These are phyloP conservation scores for Acrocyrtus sp. DNA, from an alignment of 2,888 invertebrate species.

Conservation along the genomic window DNA sequence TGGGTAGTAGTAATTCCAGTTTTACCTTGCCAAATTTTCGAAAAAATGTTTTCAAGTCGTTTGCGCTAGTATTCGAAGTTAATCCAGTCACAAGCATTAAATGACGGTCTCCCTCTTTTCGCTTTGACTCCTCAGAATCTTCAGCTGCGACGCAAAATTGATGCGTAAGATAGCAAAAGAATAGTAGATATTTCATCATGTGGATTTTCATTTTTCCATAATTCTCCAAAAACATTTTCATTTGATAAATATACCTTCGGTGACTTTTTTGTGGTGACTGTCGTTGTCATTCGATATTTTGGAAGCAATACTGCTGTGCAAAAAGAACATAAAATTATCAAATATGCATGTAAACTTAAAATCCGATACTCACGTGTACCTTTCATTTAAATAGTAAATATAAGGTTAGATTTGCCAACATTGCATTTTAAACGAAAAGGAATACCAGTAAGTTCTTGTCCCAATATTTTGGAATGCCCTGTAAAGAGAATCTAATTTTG, in stretches of 20 bases:
- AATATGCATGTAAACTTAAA: no score
- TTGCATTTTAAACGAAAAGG: no score
- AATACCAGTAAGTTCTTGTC: no score
- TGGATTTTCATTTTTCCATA: conserved; percentile 4
- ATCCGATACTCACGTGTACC: no score
- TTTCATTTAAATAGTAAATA: no score
- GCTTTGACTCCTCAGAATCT: conserved; percentile 5
- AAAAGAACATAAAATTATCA: no score
- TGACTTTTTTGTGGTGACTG: conserved; percentile 34
- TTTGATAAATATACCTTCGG: conserved; percentile 31
- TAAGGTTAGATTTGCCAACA: no score
- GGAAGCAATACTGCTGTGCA: conserved; percentile 43
- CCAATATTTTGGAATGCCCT: no score
- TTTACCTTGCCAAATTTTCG: conserved; percentile 55
- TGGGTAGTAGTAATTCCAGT: background rate
- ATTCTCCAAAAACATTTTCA: conserved; percentile 3
- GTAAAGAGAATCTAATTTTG: no score
- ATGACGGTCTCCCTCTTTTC: conserved; percentile 36
- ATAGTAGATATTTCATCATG: background rate
- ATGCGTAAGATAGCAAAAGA: background rate
- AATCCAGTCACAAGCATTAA: conserved; percentile 52
- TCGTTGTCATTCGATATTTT: conserved; percentile 25
- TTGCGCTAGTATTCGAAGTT: conserved; percentile 49
- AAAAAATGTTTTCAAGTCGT: conserved; percentile 48
- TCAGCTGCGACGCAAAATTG: conserved; percentile 6